Conservation (phyloP, 1,140 invertebrate species). For the Ceratina japonica region DNA sequence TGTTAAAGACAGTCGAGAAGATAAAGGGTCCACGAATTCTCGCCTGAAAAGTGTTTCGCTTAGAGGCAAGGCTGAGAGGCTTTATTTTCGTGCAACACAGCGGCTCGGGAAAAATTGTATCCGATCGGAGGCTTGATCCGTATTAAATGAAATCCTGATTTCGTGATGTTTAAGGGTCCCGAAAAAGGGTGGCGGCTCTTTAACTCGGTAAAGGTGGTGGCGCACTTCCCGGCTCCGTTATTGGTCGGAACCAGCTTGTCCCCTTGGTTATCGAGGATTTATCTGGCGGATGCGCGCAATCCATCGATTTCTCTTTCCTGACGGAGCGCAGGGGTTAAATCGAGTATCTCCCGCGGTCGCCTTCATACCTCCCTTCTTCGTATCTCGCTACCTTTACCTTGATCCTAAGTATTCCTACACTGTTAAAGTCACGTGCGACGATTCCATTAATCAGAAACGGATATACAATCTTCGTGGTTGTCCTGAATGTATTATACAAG, state of each 20-base stretch:
- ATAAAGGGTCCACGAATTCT: not conserved
- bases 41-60: not conserved
- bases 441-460: too few species aligned
- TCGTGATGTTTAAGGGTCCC: conserved; percentile 1
- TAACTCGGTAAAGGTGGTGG: conserved; percentile 56
- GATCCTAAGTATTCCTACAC: conserved; percentile 55
- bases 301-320: conserved; percentile 68
- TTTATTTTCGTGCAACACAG: not conserved
- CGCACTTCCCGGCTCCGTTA: conserved; percentile 59
- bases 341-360: conserved; percentile 64
- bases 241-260: conserved; percentile 56
- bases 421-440: conserved; percentile 14
- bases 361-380: conserved; percentile 53
- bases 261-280: conserved; percentile 66
- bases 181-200: not conserved
- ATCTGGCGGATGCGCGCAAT: conserved; percentile 62
- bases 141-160: conserved; percentile 33
- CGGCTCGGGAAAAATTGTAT: not conserved
- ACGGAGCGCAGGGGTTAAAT: conserved; percentile 65
- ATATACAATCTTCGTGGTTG: too few species aligned
- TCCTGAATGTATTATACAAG: too few species aligned
- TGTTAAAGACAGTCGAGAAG: not conserved
- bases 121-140: conserved; percentile 8
- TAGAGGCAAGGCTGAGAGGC: too few species aligned
- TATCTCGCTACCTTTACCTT: conserved; percentile 61